Evolutionary conservation across 2,113 vertebrate species (phyloP).

Genomic region (Urocynchramus pylzowi): DNA sequence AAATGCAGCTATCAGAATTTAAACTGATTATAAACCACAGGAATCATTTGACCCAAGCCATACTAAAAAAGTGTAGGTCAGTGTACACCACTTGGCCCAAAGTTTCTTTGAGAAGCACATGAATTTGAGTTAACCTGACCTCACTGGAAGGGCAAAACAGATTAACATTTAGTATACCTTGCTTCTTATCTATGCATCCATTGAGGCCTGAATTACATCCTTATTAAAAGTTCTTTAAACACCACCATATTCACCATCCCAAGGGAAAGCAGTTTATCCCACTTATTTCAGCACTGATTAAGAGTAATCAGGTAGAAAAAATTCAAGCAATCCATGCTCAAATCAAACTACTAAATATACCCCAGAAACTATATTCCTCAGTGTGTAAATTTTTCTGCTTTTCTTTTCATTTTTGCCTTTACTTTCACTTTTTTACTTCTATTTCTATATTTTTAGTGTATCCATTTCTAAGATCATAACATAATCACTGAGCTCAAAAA

Average conservation of each 20-base stretch:
- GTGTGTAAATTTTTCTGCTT: neutral
- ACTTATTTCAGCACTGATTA: neutral
- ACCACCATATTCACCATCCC: neutral
- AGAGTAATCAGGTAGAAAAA: neutral
- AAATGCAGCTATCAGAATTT: neutral
- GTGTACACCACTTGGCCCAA: neutral
- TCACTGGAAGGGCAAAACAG: neutral
- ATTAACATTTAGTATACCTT: neutral
- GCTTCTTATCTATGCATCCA: neutral
- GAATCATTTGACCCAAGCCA: neutral
- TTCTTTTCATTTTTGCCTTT: neutral
- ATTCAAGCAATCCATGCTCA: neutral
- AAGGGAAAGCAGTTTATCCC: neutral
- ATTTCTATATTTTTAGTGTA: neutral
- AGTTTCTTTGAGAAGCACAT: neutral
- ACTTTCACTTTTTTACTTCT: neutral
- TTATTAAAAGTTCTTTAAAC: neutral
- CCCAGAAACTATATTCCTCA: neutral
- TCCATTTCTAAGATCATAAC: neutral
- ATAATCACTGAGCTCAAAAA: neutral
- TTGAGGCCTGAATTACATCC: neutral
- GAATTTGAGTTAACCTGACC: neutral
- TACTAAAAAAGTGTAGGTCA: neutral
- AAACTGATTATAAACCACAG: neutral
- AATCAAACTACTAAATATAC: neutral